Evolutionary conservation across 2,888 invertebrate genomes (phyloP), one percentile per base, ranked within the genome.

Genomic region (Notocelia uddmanniana): DNA sequence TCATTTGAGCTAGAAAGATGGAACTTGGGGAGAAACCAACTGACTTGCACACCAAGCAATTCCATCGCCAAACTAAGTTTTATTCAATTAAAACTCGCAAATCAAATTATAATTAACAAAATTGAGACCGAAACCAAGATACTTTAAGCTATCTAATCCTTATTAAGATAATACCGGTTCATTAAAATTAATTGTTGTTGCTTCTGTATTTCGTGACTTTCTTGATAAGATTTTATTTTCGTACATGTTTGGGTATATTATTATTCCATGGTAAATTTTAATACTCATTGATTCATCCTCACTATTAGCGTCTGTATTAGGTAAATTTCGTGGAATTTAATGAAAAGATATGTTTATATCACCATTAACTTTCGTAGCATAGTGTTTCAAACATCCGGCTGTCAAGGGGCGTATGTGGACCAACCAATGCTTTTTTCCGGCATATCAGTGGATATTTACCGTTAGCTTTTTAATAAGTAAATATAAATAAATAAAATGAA

Each of bases 101-200:
- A 68, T 72, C 37, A 68, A 68, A 68, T 72, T 68, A 67, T 48
- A 68, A 68, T 72, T 67, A 62, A 72, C 50, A 50, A 68, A 72
- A 68, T 72, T 60, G 11, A 26, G 31, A 31, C 50, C 60, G 26
- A 62, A 57, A 68, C 60, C 37, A 26, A 50, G 62, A 67, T 55
- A 48, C 60, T 62, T 62, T 62, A 50, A 67, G 37, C 48, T 55
- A 37, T n/a, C 55, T 37, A 18, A 62, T 48, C 55, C 60, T 55
- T 55, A 72, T 62, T 72, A 50, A 50, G 55, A 57, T 67, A 72
- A 68, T 72, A 55, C 37, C 37, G 59, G 50, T 41, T 57, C 48
- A 62, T 72, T 62, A 60, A 60, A 72, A 72, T 66, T 59, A 59
- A 71, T 71, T 60, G 54, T 45, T 34, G 59, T 31, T 63, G 34